Conservation (phyloP, 2,888 invertebrate genomes). For the Drosophila suboccidentalis region DNA sequence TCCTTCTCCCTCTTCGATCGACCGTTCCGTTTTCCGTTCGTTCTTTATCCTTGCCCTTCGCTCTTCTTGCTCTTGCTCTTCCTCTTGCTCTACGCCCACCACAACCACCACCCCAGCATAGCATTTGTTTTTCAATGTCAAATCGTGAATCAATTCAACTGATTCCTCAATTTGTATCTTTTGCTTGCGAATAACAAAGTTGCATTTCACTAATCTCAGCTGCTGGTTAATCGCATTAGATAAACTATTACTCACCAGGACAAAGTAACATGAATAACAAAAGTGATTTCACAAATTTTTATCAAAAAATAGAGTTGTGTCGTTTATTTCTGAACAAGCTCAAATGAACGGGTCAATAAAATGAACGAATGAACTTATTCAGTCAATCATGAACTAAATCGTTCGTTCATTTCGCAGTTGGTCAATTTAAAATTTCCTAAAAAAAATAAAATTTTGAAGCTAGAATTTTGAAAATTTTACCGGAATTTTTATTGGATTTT, state of each 20-base stretch:
- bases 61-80: slow-evolving; percentile 14
- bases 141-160: slow-evolving; percentile 61
- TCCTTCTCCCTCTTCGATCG: slow-evolving; percentile 43
- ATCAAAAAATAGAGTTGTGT: too few relatives aligned
- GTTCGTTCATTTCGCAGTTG: too few relatives aligned
- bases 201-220: neutral
- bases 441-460: too few relatives aligned
- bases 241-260: slow-evolving; percentile 42
- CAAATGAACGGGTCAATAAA: too few relatives aligned
- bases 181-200: neutral
- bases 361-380: too few relatives aligned
- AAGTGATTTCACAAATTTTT: too few relatives aligned
- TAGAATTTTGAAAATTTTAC: too few relatives aligned
- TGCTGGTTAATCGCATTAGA: slow-evolving; percentile 12
- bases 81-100: slow-evolving; percentile 44
- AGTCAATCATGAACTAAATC: too few relatives aligned
- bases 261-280: neutral
- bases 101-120: slow-evolving; percentile 51
- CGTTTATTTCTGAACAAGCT: too few relatives aligned
- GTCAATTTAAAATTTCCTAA: too few relatives aligned
- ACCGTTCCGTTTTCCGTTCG: slow-evolving; percentile 35
- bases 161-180: slow-evolving; percentile 23
- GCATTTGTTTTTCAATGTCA: slow-evolving; percentile 77
- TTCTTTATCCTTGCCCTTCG: slow-evolving; percentile 63
- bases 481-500: too few relatives aligned